phyloP scores from a whole-genome alignment of 2,797 vertebrate species.

The Hylomyscus alleni region DNA sequence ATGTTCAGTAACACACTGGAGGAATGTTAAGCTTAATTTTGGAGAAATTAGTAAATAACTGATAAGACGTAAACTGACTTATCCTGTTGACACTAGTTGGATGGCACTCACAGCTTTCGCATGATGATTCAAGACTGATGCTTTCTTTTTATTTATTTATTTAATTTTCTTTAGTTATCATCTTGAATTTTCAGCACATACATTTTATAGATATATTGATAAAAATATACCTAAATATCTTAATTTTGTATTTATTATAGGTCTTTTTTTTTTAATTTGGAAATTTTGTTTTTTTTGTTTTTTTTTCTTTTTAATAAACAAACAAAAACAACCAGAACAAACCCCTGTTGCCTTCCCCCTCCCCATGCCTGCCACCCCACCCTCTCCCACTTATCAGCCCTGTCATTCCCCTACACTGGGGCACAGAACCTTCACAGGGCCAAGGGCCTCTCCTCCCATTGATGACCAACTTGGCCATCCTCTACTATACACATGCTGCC shows the following conservation, averaged over 20 bases:
- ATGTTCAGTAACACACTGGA: background rate
- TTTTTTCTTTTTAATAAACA: too few relatives aligned
- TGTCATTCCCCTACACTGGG: too few relatives aligned
- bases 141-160: background rate
- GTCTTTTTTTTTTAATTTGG: background rate
- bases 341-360: too few relatives aligned
- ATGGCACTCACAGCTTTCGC: background rate
- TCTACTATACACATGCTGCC: too few relatives aligned
- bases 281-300: too few relatives aligned
- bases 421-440: too few relatives aligned
- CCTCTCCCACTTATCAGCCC: too few relatives aligned
- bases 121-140: background rate
- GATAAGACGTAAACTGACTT: background rate
- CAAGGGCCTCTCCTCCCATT: too few relatives aligned
- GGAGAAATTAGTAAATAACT: conserved; percentile 33
- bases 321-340: too few relatives aligned
- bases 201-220: background rate
- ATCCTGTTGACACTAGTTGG: conserved; percentile 49
- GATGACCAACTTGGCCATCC: too few relatives aligned
- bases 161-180: background rate
- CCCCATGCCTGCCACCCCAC: too few relatives aligned
- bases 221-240: background rate
- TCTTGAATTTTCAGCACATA: background rate
- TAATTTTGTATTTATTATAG: background rate
- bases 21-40: conserved; percentile 54